These are phyloP conservation scores for Eupithecia inturbata DNA, from an alignment of 2,888 invertebrate species.

Conservation along the genomic window DNA sequence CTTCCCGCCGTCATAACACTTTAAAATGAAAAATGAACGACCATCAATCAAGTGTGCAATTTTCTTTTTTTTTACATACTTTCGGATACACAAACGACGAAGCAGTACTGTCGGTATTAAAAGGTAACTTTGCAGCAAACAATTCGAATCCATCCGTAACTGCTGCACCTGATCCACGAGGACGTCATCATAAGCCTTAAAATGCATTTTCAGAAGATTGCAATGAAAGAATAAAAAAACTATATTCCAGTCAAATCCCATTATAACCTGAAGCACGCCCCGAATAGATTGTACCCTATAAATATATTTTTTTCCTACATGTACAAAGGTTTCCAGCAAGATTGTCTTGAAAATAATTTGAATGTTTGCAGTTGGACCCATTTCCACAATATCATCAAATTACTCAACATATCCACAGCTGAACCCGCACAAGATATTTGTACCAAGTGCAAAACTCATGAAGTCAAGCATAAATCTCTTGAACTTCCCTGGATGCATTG, in stretches of 20 bases:
- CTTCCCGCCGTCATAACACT: too few relatives aligned
- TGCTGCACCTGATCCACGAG: conserved; percentile 32
- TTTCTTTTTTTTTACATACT: conserved; percentile 23
- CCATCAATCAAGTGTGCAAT: conserved; percentile 6
- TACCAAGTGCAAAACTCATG: conserved; percentile 7
- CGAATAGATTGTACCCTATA: too few relatives aligned
- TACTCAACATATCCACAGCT: conserved; percentile 9
- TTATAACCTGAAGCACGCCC: too few relatives aligned
- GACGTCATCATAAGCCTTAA: conserved; percentile 20
- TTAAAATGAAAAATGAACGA: neutral
- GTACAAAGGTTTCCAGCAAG: conserved; percentile 2
- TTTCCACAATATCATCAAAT: conserved; percentile 10
- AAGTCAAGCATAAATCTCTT: conserved; percentile 1
- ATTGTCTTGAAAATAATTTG: conserved; percentile 5
- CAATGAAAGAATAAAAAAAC: conserved; percentile 6
- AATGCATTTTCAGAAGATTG: conserved; percentile 7
- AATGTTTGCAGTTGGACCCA: conserved; percentile 7
- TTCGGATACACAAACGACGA: conserved; percentile 30
- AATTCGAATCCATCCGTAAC: conserved; percentile 26
- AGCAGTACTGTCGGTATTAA: conserved; percentile 27
- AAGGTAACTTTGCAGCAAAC: conserved; percentile 21
- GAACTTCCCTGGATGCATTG: conserved; percentile 10
- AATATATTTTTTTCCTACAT: neutral
- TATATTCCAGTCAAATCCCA: conserved; percentile 9
- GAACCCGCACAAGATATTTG: conserved; percentile 10